A percentile compares a stretch with the other conserved stretches of the same genome.
Conservation (phyloP, 1,140 invertebrate species). For the Papilio helenus region DNA sequence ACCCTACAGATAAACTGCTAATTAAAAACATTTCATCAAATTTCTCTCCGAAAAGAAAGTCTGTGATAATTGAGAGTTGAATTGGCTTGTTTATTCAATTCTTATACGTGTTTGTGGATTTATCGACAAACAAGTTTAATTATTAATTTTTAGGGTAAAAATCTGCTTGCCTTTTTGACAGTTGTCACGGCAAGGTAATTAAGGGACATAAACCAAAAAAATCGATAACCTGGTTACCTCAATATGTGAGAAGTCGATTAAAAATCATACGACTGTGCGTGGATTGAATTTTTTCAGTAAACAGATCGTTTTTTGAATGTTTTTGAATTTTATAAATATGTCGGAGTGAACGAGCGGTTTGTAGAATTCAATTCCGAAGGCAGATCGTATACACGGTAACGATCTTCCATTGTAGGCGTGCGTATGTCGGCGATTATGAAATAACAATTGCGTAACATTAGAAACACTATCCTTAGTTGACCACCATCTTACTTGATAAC, state of each 20-base stretch:
- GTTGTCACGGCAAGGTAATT: background rate
- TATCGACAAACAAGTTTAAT: background rate
- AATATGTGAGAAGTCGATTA: background rate
- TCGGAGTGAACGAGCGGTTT: no score
- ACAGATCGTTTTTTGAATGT: background rate
- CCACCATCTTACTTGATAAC: no score
- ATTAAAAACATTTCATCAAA: slow-evolving; percentile 34
- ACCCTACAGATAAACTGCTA: slow-evolving; percentile 1
- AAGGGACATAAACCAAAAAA: background rate
- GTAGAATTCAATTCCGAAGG: no score
- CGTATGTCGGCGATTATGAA: no score
- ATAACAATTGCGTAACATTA: no score
- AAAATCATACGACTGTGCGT: background rate
- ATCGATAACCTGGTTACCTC: background rate
- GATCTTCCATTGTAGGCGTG: no score
- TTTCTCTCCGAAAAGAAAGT: slow-evolving; percentile 21
- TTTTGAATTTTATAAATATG: no score
- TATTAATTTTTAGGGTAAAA: background rate
- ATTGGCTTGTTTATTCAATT: background rate
- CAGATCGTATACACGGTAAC: no score
- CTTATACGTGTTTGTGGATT: background rate
- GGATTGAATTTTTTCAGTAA: background rate
- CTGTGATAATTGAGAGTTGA: background rate
- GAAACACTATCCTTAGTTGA: no score
- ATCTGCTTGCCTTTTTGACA: background rate